Evolutionary conservation across 2,113 vertebrate species (phyloP), one percentile per base, ranked within the genome.

Genomic region (Cheirogaleus medius): DNA sequence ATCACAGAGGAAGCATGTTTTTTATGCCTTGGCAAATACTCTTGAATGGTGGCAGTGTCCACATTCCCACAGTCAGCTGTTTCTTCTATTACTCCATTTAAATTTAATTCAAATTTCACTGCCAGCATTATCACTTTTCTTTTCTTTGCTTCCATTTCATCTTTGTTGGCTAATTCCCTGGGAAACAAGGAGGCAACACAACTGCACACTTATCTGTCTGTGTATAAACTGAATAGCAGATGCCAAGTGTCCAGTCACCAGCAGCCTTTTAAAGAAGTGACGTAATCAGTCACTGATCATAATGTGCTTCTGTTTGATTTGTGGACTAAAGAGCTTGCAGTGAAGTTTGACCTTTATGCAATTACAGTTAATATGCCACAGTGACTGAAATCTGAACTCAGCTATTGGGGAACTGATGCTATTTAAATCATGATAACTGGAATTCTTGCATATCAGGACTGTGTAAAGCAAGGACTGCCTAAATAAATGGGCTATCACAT

Each of bases 401-500:
- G 39, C 80, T 52, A 10, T 81, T 64, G 77, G 39, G 27, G 39
- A 12, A 73, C 39, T 94, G 54, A 58, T 44, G 25, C 14, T 81
- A 29, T 83, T 93, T 68, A 87, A 97, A 80, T 77, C n/a, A 63
- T n/a, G 37, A 34, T 56, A 91, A 60, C 37, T 91, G 32, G 78
- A 74, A 91, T 96, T 34, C 85, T 69, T 83, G 39, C 8, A 5
- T 15, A 73, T 87, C 12, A 90, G 56, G 85, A 78, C 81, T 74
- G 52, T 90, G 69, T n/a, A 81, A 87, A 87, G 81, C 63, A 78
- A 92, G 63, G 64, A 47, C 69, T 54, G 34, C 37, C 90, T 52
- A 47, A 68, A 68, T 73, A 87, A 94, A 56, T 32, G 34, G 60
- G 56, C 71, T 63, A 18, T 68, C 71, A 34, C 64, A 69, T 56